Percentiles rank a stretch among this genome's conserved stretches.
phyloP scores from a whole-genome alignment of 2,797 vertebrate genomes.

The Paedocypris micromegethes region DNA sequence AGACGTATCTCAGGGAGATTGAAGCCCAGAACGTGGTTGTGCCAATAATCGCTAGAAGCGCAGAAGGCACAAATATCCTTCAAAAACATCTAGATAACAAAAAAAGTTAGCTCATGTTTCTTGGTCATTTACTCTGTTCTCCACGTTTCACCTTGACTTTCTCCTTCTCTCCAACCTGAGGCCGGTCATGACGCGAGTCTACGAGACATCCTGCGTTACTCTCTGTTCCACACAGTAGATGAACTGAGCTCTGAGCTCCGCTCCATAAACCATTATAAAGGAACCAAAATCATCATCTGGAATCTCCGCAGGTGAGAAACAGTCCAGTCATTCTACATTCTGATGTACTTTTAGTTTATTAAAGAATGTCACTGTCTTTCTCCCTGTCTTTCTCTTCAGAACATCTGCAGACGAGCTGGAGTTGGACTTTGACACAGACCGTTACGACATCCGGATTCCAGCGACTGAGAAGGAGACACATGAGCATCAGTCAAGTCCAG shows the following conservation, averaged over 20 bases:
- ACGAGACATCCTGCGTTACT: slow-evolving; percentile 76
- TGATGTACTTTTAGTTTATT: too few species aligned
- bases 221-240: slow-evolving; percentile 71
- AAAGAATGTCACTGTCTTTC: too few species aligned
- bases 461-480: slow-evolving; percentile 61
- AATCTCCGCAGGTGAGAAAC: slow-evolving; percentile 81
- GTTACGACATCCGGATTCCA: slow-evolving; percentile 86
- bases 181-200: slow-evolving; percentile 72
- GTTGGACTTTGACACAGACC: slow-evolving; percentile 83
- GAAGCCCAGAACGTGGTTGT: slow-evolving; percentile 78
- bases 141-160: slow-evolving; percentile 55
- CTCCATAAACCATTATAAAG: slow-evolving; percentile 71
- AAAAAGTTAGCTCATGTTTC: too few species aligned
- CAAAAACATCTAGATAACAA: too few species aligned
- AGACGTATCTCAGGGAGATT: slow-evolving; percentile 79
- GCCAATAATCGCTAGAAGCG: slow-evolving; percentile 77
- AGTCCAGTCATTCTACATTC: too few species aligned
- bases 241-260: slow-evolving; percentile 77
- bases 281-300: slow-evolving; percentile 93
- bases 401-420: slow-evolving; percentile 66
- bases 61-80: slow-evolving; percentile 77
- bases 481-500: slow-evolving; percentile 72
- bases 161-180: slow-evolving; percentile 47
- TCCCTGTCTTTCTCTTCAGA: slow-evolving; percentile 53
- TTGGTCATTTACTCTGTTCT: too few species aligned